phyloP scores from a whole-genome alignment of 2,797 vertebrate genomes.

The Tiaroga cobitis region DNA sequence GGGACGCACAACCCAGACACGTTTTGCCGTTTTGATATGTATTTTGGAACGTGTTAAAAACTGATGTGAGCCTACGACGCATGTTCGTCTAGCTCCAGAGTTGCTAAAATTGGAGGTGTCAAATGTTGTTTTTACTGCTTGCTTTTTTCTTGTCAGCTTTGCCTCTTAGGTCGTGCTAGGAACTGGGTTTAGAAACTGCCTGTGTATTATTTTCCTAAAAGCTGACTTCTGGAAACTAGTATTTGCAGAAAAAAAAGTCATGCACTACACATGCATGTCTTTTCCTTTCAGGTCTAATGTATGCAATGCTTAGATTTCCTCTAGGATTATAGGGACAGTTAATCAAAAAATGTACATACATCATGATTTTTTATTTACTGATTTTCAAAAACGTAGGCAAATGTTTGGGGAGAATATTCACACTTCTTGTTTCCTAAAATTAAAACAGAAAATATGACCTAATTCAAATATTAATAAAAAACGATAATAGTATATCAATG shows the following conservation, averaged over 20 bases:
- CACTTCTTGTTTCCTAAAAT: not conserved
- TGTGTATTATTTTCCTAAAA: conserved; percentile 64
- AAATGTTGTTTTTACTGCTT: conserved; percentile 35
- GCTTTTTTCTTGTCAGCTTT: conserved; percentile 10
- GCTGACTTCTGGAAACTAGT: conserved; percentile 71
- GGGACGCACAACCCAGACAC: conserved; percentile 71
- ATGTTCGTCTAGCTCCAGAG: conserved; percentile 35
- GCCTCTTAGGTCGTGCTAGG: conserved; percentile 31
- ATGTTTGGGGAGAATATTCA: not conserved
- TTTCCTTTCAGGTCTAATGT: not conserved
- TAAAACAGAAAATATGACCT: not conserved
- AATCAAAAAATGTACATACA: not conserved
- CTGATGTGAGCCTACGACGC: not conserved
- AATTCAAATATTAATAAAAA: not conserved
- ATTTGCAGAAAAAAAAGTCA: conserved; percentile 60
- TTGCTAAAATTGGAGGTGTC: conserved; percentile 16
- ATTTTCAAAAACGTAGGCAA: too few relatives aligned
- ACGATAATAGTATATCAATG: too few relatives aligned
- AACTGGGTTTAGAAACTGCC: conserved; percentile 29
- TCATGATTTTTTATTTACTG: not conserved
- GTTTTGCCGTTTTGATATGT: conserved; percentile 71
- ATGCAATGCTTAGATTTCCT: not conserved
- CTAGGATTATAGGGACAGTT: not conserved
- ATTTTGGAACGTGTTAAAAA: conserved; percentile 68
- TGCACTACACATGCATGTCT: not conserved